phyloP scores from a whole-genome alignment of 64 coral and sea anemone species.

The Actinia equina region DNA sequence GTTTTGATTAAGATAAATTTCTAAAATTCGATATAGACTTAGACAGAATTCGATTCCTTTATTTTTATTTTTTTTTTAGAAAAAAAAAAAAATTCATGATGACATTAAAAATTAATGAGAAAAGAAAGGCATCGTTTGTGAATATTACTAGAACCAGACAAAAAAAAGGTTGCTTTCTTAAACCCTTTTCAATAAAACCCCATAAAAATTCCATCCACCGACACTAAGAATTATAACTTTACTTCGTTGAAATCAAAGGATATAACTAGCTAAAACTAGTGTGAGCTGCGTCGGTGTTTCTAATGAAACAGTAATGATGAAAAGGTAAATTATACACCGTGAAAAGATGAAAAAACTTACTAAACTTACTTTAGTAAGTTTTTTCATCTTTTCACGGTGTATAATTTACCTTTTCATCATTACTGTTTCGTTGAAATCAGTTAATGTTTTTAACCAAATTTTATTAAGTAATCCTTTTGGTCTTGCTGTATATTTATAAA shows the following conservation, averaged over 20 bases:
- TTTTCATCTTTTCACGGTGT: no score
- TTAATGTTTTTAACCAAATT: background rate
- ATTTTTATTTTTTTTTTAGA: background rate
- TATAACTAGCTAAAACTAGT: no score
- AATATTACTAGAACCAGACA: background rate
- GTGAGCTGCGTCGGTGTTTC: no score
- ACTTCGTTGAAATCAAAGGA: no score
- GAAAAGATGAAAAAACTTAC: no score
- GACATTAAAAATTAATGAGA: conserved; percentile 1
- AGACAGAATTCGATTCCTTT: background rate
- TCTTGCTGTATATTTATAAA: background rate
- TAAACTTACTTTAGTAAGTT: no score
- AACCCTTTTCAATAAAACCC: background rate
- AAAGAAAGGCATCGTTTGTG: background rate
- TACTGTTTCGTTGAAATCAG: no score
- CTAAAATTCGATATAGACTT: background rate
- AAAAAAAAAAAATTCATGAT: background rate
- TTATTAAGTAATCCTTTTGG: background rate
- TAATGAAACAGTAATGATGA: no score
- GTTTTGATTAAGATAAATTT: background rate
- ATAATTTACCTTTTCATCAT: no score
- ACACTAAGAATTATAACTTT: background rate
- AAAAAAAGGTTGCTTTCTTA: background rate
- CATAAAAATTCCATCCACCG: background rate
- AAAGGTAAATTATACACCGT: no score